A percentile compares a stretch with the other conserved stretches of the same genome.
Evolutionary conservation across 1,140 invertebrate species (phyloP).

Genomic region (Diuraphis noxia): DNA sequence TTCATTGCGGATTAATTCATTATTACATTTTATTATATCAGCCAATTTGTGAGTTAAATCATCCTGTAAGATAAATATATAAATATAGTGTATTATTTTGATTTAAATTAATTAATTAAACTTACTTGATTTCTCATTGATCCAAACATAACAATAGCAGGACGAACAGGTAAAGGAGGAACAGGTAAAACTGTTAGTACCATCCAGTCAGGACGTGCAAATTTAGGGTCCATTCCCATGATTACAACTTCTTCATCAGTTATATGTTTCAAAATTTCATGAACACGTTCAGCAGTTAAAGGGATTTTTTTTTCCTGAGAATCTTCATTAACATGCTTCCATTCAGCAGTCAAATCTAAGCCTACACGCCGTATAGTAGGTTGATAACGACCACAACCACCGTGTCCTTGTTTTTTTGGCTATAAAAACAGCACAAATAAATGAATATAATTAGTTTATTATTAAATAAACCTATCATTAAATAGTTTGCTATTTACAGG

Average conservation of each 20-base stretch:
- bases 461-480: neutral
- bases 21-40: slow-evolving; percentile 99
- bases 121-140: slow-evolving; percentile 87
- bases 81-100: neutral
- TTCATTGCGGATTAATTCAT: slow-evolving; percentile 94
- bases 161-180: slow-evolving; percentile 88
- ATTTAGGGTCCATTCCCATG: slow-evolving; percentile 94
- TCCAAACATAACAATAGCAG: slow-evolving; percentile 99
- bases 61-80: slow-evolving; percentile 69
- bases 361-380: slow-evolving; percentile 87
- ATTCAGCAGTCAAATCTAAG: slow-evolving; percentile 91
- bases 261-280: slow-evolving; percentile 96
- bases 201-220: slow-evolving; percentile 99
- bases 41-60: slow-evolving; percentile 98
- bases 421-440: slow-evolving; percentile 23
- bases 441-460: neutral
- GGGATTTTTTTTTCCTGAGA: slow-evolving; percentile 93
- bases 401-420: slow-evolving; percentile 79
- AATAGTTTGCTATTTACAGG: neutral
- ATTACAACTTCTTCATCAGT: slow-evolving; percentile 96
- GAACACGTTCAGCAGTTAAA: slow-evolving; percentile 91
- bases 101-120: neutral
- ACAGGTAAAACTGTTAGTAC: slow-evolving; percentile 96
- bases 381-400: slow-evolving; percentile 96
- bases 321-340: slow-evolving; percentile 98